A percentile compares a stretch with the other conserved stretches of the same genome.
Evolutionary conservation across 1,140 invertebrate species (phyloP).

Genomic region (Trissolcus basalis): DNA sequence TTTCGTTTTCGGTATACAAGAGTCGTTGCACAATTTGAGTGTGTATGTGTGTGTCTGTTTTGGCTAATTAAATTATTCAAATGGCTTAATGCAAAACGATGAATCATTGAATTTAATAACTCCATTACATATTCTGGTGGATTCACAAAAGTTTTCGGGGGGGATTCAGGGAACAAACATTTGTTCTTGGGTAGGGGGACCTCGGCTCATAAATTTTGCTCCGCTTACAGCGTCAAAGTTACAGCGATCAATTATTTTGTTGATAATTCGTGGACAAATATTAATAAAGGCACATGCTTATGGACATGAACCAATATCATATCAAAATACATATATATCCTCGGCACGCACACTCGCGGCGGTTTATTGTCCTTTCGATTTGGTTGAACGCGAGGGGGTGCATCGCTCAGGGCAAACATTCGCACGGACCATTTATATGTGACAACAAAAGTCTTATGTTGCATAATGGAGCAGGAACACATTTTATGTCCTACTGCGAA

Average conservation of each 20-base stretch:
- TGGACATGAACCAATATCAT: not conserved
- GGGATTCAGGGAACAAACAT: constrained; percentile 50
- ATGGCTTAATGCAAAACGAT: no score
- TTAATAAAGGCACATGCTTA: constrained; percentile 41
- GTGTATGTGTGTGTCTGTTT: no score
- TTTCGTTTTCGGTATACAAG: no score
- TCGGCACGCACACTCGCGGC: constrained; percentile 3
- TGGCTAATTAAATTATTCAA: no score
- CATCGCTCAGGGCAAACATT: not conserved
- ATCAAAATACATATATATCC: constrained; percentile 13
- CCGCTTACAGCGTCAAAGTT: constrained; percentile 45
- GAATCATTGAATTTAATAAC: constrained; percentile 54
- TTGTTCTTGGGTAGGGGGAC: constrained; percentile 33
- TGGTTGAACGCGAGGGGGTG: not conserved
- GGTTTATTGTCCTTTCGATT: constrained; percentile 10
- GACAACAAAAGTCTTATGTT: constrained; percentile 2
- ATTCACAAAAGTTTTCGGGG: no score
- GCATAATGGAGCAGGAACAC: not conserved
- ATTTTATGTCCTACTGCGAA: not conserved
- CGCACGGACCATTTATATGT: not conserved
- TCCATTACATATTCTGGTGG: constrained; percentile 49
- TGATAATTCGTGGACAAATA: constrained; percentile 54
- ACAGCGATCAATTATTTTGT: constrained; percentile 49
- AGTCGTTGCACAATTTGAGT: constrained; percentile 27
- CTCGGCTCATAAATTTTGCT: constrained; percentile 47